Evolutionary conservation across 2,888 invertebrate genomes (phyloP).

Genomic region (Acleris cristana): DNA sequence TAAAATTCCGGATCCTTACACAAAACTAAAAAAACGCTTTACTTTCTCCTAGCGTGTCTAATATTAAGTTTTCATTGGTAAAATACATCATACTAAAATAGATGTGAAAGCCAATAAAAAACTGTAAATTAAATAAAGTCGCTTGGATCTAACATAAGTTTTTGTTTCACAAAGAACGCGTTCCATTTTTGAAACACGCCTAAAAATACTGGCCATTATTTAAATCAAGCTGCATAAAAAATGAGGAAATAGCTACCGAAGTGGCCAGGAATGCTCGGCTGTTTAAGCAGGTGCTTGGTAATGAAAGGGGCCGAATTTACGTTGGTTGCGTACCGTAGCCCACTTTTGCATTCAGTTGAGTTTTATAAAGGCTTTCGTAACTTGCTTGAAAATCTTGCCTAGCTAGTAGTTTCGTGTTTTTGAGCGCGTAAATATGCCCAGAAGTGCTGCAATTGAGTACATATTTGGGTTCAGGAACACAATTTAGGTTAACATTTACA

Average conservation of each 20-base stretch:
- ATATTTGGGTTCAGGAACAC: too few relatives aligned
- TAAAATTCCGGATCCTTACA: too few relatives aligned
- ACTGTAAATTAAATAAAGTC: too few relatives aligned
- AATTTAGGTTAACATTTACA: too few relatives aligned
- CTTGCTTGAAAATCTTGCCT: constrained; percentile 4
- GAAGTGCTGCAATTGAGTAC: background rate
- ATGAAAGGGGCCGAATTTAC: constrained; percentile 28
- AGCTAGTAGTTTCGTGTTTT: background rate
- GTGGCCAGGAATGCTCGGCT: constrained; percentile 25
- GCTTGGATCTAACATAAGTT: background rate
- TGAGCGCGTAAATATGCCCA: background rate
- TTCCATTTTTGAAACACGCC: constrained; percentile 9
- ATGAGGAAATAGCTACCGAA: constrained; percentile 24
- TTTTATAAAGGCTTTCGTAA: constrained; percentile 6
- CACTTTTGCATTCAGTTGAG: constrained; percentile 22
- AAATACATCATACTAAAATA: too few relatives aligned
- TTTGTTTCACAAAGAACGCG: background rate
- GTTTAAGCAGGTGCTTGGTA: constrained; percentile 32
- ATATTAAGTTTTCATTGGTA: too few relatives aligned
- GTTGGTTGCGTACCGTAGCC: constrained; percentile 10
- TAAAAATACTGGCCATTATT: constrained; percentile 18
- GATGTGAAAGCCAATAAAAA: too few relatives aligned
- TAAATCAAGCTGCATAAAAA: constrained; percentile 26
- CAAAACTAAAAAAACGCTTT: too few relatives aligned
- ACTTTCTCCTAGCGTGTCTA: too few relatives aligned